Evolutionary conservation across 1,140 invertebrate genomes (phyloP), one percentile per base, ranked within the genome.

Genomic region (Trinorchestia longiramus): DNA sequence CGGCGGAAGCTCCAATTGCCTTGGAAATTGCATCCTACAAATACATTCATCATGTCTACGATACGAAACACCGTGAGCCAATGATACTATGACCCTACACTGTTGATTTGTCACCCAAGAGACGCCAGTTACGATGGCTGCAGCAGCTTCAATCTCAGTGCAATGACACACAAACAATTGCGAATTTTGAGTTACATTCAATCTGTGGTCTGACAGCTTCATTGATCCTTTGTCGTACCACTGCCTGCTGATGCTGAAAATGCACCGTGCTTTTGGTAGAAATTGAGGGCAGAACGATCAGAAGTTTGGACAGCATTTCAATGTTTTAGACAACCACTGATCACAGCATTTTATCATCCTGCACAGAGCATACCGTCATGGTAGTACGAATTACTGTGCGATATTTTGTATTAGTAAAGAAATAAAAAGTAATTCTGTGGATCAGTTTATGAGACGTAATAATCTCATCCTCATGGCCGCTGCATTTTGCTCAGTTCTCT

Each of bases 21-120:
- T 40, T 23, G 43, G 92, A 94, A 94, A 94, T 94, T 94, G 92
- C 92, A 47, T 47, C 44, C 43, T 42, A 44, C 44, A 47, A 47
- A 77, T 77, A 77, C 62, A 77, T 77, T 77, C 62, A 77, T 77
- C 28, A 77, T 23, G 15, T 23, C 62, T 36, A 36, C 62, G 62
- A 77, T 36, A 77, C 62, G 62, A 77, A 36, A 36, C 11, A 77
- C 19, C 47, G 47, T 19, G 47, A 53, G 6, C 47, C 8, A 6
- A 53, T 36, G 62, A 77, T 28, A 19, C 62, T 19, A 36, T 77
- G 15, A 77, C 15, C 62, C 62, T 36, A 28, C 15, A 28, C 62
- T 11, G 28, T 36, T 77, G 62, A 77, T 36, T 28, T 36, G 62
- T 77, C 62, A 36, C 1, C 28, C 11, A 28, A 77, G 62, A 77